Percentiles rank a stretch among this genome's conserved stretches.
These are phyloP conservation scores for Syritta pipiens DNA, from an alignment of 2,888 invertebrate genomes.

Conservation along the genomic window DNA sequence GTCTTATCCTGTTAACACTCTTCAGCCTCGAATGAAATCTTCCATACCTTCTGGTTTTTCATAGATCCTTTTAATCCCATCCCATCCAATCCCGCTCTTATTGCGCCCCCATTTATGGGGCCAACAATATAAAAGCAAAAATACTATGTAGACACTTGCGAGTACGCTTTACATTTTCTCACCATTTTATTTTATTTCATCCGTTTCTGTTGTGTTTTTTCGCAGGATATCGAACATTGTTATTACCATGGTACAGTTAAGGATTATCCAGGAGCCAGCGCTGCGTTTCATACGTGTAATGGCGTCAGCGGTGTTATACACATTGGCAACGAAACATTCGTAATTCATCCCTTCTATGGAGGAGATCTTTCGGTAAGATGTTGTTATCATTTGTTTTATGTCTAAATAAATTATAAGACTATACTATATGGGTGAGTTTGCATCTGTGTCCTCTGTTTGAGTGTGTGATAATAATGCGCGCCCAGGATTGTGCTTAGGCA, in stretches of 20 bases:
- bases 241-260: constrained; percentile 99
- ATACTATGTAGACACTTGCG: constrained; percentile 25
- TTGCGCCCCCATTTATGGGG: constrained; percentile 5
- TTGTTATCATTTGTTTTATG: constrained; percentile 62
- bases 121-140: constrained; percentile 31
- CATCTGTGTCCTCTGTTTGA: not conserved
- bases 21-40: not conserved
- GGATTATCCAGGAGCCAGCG: constrained; percentile 97
- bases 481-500: constrained; percentile 14
- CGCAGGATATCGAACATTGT: constrained; percentile 97
- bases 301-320: constrained; percentile 98
- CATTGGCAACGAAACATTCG: constrained; percentile 98
- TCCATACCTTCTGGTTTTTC: not conserved
- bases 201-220: constrained; percentile 38
- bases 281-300: constrained; percentile 98
- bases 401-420: constrained; percentile 48
- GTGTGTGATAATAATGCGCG: constrained; percentile 21
- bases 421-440: not conserved
- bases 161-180: constrained; percentile 23
- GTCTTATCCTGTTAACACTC: constrained; percentile 33
- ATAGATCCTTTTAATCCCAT: constrained; percentile 38
- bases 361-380: constrained; percentile 95
- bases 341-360: constrained; percentile 98
- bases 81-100: not conserved
- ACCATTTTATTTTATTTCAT: constrained; percentile 33